Evolutionary conservation across 2,797 vertebrate genomes (phyloP), one percentile per base, ranked within the genome.

Genomic region (Sebastes ruberrimus): DNA sequence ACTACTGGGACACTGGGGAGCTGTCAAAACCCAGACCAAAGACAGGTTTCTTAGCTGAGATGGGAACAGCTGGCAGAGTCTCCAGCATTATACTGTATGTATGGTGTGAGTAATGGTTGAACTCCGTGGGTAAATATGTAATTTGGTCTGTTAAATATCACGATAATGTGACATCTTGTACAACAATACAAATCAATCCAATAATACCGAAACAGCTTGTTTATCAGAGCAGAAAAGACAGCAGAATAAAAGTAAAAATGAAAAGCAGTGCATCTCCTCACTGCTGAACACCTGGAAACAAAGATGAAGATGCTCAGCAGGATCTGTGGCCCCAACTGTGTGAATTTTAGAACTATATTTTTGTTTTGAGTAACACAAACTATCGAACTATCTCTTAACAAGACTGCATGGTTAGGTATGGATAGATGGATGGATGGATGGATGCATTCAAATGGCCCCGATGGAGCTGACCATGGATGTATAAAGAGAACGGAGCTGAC

Each of bases 1-100:
- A n/a, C 32, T 42, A 63, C 76, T 71, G 22, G 25, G 60, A 57
- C 74, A 83, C 78, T 83, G 83, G 82, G 75, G 74, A 86, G 80
- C 88, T 90, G 90, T 91, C 92, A 93, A 77, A 82, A 62, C 62
- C 56, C 10, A 74, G 78, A 83, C 69, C 67, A 83, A 74, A 85
- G 69, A 74, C 32, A 78, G 46, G 61, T 63, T 82, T 73, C 71
- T 67, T 56, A 46, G 64, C 81, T 63, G 69, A 79, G 64, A 79
- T 18, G 35, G 16, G 66, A 82, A 91, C 90, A 91, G 86, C 85
- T 86, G 89, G 73, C 65, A 78, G 35, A 33, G 65, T 74, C 27
- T 63, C 9, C 7, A 18, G 65, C 38, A 53, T 42, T 38, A 20
- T 10, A 57, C 16, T 33, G 27, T 10, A 22, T 33, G 4, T 20